Evolutionary conservation across 1,140 invertebrate genomes (phyloP), one percentile per base, ranked within the genome.

Genomic region (Halictus rubicundus): DNA sequence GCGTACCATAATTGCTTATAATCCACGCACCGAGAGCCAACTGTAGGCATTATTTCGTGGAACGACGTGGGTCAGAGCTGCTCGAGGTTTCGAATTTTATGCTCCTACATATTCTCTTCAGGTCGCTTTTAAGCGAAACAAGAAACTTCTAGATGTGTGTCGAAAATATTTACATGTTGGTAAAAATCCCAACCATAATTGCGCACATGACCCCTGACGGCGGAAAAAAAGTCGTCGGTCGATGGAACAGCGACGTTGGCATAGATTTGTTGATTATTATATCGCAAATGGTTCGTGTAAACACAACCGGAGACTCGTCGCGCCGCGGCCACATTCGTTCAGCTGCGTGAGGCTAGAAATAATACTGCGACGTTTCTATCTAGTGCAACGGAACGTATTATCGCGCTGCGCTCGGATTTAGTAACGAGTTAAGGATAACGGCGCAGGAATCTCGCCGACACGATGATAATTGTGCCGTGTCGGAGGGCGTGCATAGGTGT

Each of bases 291-390:
- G 46, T 42, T 68, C 52, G 39, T 23, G 46, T 57, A 68, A 75
- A 68, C n/a, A 68, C 19, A 10, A 25, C 37, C 37, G 10, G 63
- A 5, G 32, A 19, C 61, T 23, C 63, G 42, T 46, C 14, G 14
- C 42, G 42, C 10, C 10, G 42, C 14, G 21, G 21, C 25, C 3
- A 23, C 39, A 54, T 68, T 76, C 59, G 57, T 59, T 68, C 52
- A 68, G 65, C 73, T 68, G 37, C 49, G 73, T 19, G 1, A 14
- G 0, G 27, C 32, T 57, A 68, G 52, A n/a, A 59, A 59, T 68
- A 76, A 76, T 59, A 46, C 52, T n/a, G 23, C 25, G 27, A n/a
- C n/a, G n/a, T 5, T 16, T 16, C 49, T 59, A 74, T 68, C 52
- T 68, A 68, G 23, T 16, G 49, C 16, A n/a, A 52, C 23, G 49